These are phyloP conservation scores for Bergia sp. DNA, from an alignment of 92 coral and sea anemone genomes.

Conservation along the genomic window DNA sequence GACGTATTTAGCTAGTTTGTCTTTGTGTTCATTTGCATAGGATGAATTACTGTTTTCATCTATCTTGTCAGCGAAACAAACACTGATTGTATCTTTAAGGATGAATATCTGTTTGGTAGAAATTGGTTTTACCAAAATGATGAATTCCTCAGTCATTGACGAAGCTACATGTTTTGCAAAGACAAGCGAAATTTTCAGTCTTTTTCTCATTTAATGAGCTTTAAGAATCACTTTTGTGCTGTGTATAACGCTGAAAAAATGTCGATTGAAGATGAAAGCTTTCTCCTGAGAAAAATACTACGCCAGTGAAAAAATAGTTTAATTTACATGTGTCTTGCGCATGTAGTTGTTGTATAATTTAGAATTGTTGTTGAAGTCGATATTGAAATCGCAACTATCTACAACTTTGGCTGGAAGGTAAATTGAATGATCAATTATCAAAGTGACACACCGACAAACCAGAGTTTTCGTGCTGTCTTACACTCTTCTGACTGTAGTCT, in stretches of 20 bases:
- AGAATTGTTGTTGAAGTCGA: no score
- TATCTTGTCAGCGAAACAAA: slow-evolving; percentile 29
- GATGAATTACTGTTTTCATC: slow-evolving; percentile 25
- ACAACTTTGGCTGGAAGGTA: no score
- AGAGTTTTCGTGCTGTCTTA: no score
- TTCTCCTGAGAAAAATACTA: no score
- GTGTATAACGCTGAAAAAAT: not conserved
- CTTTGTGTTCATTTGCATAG: slow-evolving; percentile 14
- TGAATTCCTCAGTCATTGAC: slow-evolving; percentile 29
- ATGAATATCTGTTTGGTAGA: slow-evolving; percentile 8
- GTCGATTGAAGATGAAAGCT: not conserved
- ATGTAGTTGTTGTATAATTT: no score
- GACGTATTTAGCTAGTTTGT: not conserved
- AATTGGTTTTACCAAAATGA: slow-evolving; percentile 16
- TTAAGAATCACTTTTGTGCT: not conserved
- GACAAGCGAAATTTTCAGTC: not conserved
- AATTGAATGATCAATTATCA: no score
- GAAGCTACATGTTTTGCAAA: not conserved
- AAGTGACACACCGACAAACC: no score
- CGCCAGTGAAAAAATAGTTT: no score
- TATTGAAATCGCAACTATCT: no score
- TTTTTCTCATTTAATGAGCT: not conserved
- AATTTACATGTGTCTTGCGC: not conserved
- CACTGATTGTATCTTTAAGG: slow-evolving; percentile 7
- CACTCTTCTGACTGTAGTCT: no score